A percentile compares a stretch with the other conserved stretches of the same genome.
These are phyloP conservation scores for Mongoloraphidia duomilia DNA, from an alignment of 2,888 invertebrate genomes.

Conservation along the genomic window DNA sequence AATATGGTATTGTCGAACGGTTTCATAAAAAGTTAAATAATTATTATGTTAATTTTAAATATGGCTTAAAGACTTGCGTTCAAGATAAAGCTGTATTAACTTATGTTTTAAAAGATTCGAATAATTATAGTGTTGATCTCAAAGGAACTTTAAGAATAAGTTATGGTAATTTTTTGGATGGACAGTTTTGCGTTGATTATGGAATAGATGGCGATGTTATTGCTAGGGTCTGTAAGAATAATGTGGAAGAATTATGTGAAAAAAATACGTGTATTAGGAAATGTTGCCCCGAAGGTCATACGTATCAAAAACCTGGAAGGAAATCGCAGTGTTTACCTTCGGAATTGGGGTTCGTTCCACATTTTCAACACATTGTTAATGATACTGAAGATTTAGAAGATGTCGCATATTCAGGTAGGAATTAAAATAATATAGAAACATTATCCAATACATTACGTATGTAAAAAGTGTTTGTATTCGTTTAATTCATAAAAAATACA, in stretches of 20 bases:
- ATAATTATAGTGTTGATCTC: slow-evolving; percentile 4
- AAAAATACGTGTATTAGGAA: slow-evolving; percentile 8
- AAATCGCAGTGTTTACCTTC: slow-evolving; percentile 3
- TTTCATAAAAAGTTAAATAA: slow-evolving; percentile 1
- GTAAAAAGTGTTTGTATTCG: no score
- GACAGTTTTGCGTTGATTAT: slow-evolving; percentile 1
- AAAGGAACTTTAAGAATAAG: slow-evolving; percentile 1
- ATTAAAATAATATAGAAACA: no score
- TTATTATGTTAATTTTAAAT: no score
- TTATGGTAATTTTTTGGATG: not conserved
- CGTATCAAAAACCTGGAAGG: slow-evolving; percentile 2
- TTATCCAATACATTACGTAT: no score
- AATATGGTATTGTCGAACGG: slow-evolving; percentile 5
- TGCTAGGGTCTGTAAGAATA: not conserved
- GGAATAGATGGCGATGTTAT: not conserved
- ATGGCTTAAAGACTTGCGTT: not conserved
- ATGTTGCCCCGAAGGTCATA: slow-evolving; percentile 12
- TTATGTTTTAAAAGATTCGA: not conserved
- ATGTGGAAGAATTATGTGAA: not conserved
- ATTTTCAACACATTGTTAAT: not conserved
- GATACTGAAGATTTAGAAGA: not conserved
- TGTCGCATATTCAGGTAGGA: not conserved
- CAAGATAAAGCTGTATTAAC: not conserved
- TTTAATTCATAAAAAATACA: not conserved
- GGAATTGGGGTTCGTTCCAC: slow-evolving; percentile 4